Conservation (phyloP, 2,113 vertebrate species). For the Atrichornis clamosus region DNA sequence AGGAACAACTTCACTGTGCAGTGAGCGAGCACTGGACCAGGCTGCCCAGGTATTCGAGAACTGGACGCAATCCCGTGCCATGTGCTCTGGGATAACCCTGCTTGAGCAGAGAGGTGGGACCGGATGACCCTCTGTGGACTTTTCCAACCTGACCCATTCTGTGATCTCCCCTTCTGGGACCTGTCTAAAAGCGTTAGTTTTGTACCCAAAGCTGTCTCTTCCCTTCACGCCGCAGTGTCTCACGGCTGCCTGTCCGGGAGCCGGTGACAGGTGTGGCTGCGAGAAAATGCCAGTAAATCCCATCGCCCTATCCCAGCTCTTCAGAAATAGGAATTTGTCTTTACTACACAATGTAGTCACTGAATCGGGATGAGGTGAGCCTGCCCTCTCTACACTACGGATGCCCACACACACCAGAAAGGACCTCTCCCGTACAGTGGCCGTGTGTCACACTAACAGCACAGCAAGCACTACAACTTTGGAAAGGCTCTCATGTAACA, state of each 20-base stretch:
- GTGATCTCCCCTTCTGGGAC: background rate
- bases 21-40: background rate
- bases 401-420: accelerated
- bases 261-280: background rate
- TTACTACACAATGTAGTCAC: background rate
- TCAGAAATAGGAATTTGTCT: background rate
- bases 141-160: too few relatives aligned
- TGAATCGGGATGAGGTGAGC: background rate
- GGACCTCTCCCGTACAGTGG: accelerated
- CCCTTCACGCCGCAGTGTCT: background rate
- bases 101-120: background rate
- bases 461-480: background rate
- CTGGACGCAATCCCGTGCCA: background rate
- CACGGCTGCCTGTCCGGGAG: background rate
- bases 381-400: accelerated
- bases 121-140: background rate
- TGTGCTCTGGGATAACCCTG: background rate
- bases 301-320: background rate
- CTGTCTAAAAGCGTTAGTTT: background rate
- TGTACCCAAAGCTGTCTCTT: background rate
- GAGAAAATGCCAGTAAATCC: background rate
- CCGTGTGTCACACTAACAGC: background rate
- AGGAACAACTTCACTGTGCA: background rate
- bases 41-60: too few relatives aligned
- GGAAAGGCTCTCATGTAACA: background rate